Base-by-base conservation (phyloP, 2,888 invertebrate genomes). In the Mallateleia sp. region DNA sequence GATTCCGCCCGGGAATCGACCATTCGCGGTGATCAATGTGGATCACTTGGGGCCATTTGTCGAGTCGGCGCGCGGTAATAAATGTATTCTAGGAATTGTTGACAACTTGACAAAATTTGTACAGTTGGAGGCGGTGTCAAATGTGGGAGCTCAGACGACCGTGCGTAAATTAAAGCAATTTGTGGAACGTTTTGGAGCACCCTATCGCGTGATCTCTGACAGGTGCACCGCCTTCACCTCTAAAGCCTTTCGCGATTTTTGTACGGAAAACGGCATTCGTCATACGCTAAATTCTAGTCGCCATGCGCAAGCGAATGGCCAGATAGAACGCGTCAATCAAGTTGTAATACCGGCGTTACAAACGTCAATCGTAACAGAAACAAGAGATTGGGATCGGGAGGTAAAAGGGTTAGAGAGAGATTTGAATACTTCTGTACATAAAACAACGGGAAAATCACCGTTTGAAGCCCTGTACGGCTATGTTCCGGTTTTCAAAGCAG, bases 391-490 rank as follows among this genome's bases (percentile, higher is more conserved):
- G 60, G 60, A 60, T 34, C 2, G 14, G 3, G 32, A 5, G 1
- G 1, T 60, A 3, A 60, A 60, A n/a, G 14, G 14, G 14, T 14
- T 54, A 25, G 54, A 54, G 14, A 24, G 54, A 1, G 54, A 25
- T 25, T 24, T 54, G 25, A 25, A 54, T 24, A 25, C 54, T 6
- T 28, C 28, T 28, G 52, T 72, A 3, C 83, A 75, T 18, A 74
- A 74, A 32, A 83, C 80, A 0, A 88, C 90, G 0, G 84, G 84
- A 1, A 60, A 20, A 74, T 8, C 66, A 9, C 83, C 87, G 0
- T 87, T 75, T n/a, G 69, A 90, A 28, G 20, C 82, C 0, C 25
- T 89, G 11, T 89, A 81, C 25, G 88, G 88, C 0, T 90, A 81
- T 34, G 9, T 25, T 15, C 85, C 80, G 8, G 25, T 69, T 22